Evolutionary conservation across 2,113 vertebrate genomes (phyloP).

Genomic region (Brachyhypopomus occidentalis): DNA sequence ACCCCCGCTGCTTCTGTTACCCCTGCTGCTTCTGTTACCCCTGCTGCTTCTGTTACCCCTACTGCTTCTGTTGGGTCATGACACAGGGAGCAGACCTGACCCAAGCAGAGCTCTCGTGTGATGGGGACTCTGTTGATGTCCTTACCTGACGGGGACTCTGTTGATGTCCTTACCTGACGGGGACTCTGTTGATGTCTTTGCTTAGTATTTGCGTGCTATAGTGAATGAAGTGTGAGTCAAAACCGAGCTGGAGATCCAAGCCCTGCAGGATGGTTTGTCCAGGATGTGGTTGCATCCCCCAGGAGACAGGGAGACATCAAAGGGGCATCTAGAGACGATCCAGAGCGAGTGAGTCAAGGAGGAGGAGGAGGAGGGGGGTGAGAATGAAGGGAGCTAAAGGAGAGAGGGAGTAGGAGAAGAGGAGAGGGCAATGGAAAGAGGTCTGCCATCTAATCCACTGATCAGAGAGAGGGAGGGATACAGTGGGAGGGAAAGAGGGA

Average conservation of each 20-base stretch:
- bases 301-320: conserved; percentile 33
- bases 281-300: conserved; percentile 6
- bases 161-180: no score
- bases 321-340: conserved; percentile 30
- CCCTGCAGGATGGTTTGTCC: background rate
- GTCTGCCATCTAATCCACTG: conserved; percentile 48
- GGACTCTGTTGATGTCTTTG: no score
- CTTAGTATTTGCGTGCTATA: no score
- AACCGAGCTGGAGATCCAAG: background rate
- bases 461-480: conserved; percentile 48
- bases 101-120: no score
- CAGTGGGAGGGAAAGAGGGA: conserved; percentile 14
- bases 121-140: no score
- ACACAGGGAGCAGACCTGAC: no score
- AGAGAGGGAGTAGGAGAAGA: background rate
- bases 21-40: no score
- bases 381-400: background rate
- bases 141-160: no score
- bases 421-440: background rate
- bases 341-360: conserved; percentile 37
- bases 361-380: conserved; percentile 39
- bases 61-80: no score
- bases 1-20: no score
- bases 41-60: no score
- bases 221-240: no score